These are phyloP conservation scores for Lordiphosa stackelbergi DNA, from an alignment of 1,140 invertebrate genomes.

Conservation along the genomic window DNA sequence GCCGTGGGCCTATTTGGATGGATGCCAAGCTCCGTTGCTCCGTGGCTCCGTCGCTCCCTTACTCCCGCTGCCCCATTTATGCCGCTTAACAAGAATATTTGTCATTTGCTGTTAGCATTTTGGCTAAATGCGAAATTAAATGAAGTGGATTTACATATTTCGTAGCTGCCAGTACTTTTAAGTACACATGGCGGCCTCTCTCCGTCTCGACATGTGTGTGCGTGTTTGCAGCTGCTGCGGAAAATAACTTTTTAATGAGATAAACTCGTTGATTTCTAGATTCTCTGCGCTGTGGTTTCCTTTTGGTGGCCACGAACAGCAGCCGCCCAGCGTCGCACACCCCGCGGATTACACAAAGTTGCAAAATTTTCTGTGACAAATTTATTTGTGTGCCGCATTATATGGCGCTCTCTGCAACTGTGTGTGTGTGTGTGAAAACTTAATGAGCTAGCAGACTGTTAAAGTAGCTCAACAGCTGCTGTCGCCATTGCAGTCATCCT, in stretches of 20 bases:
- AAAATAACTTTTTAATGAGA: constrained; percentile 76
- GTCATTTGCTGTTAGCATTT: constrained; percentile 75
- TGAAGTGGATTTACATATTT: constrained; percentile 75
- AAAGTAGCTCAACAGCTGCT: constrained; percentile 75
- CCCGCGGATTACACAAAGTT: constrained; percentile 72
- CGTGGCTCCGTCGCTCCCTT: constrained; percentile 1
- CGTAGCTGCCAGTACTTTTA: constrained; percentile 67
- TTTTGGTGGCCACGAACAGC: constrained; percentile 51
- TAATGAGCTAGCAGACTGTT: constrained; percentile 75
- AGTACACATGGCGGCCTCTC: constrained; percentile 52
- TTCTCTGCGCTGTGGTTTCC: constrained; percentile 64
- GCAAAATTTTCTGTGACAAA: constrained; percentile 74
- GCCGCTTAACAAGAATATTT: constrained; percentile 74
- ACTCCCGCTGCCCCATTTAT: constrained; percentile 57
- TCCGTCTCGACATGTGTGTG: constrained; percentile 17
- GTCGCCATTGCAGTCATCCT: constrained; percentile 63
- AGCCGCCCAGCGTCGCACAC: constrained; percentile 32
- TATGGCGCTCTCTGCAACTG: constrained; percentile 39
- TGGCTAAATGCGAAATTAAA: constrained; percentile 76
- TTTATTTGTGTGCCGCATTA: constrained; percentile 75
- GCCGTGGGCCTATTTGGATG: constrained; percentile 48
- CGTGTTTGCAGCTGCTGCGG: constrained; percentile 71
- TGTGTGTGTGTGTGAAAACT: constrained; percentile 45
- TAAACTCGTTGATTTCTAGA: constrained; percentile 76
- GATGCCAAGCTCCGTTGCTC: constrained; percentile 42